phyloP scores from a whole-genome alignment of 2,888 invertebrate species.

The Dione vanillae region DNA sequence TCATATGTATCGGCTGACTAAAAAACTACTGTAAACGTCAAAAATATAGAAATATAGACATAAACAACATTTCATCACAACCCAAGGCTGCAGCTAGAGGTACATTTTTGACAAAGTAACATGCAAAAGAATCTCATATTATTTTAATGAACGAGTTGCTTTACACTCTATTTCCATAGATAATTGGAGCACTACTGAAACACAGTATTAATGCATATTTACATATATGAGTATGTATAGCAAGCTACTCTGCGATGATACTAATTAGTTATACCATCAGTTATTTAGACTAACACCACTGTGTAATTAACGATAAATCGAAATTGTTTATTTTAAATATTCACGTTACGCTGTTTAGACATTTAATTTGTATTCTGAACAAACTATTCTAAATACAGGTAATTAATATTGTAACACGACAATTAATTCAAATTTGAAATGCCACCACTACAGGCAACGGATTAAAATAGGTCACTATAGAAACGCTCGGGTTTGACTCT shows the following conservation, averaged over 20 bases:
- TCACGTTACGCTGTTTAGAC: conserved; percentile 20
- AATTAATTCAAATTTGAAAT: conserved; percentile 19
- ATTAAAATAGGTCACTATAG: not conserved
- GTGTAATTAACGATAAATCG: conserved; percentile 35
- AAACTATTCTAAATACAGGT: conserved; percentile 9
- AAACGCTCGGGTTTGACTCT: not conserved
- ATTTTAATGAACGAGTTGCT: conserved; percentile 23
- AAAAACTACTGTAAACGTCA: not conserved
- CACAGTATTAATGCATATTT: conserved; percentile 32
- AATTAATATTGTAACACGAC: conserved; percentile 15
- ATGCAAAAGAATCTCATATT: conserved; percentile 21
- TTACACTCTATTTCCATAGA: conserved; percentile 31
- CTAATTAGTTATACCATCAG: conserved; percentile 44
- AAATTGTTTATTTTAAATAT: conserved; percentile 38
- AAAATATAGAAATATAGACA: not conserved
- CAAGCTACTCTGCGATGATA: conserved; percentile 18
- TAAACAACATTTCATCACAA: conserved; percentile 5
- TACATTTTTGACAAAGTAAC: conserved; percentile 26
- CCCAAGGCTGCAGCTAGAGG: not conserved
- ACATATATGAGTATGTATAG: conserved; percentile 30
- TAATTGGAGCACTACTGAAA: conserved; percentile 32
- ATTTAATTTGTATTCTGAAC: conserved; percentile 29
- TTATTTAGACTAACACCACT: conserved; percentile 42
- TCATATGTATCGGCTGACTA: too few relatives aligned
- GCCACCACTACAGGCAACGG: not conserved